These are phyloP conservation scores for Orbicella faveolata DNA, from an alignment of 64 coral and sea anemone genomes.

Conservation along the genomic window DNA sequence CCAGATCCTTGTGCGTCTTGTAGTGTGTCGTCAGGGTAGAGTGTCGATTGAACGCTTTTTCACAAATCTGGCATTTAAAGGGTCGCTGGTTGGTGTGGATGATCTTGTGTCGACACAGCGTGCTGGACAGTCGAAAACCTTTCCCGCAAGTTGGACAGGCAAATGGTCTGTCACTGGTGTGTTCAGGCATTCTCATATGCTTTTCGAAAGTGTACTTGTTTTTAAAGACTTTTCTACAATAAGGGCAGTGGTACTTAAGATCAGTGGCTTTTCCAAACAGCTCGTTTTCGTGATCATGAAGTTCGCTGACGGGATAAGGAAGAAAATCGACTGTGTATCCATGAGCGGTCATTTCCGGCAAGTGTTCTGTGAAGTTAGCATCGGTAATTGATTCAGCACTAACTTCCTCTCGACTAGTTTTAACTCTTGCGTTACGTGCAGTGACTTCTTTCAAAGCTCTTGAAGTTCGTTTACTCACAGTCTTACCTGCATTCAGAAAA, in stretches of 20 bases:
- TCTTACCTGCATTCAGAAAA: not conserved
- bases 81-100: conserved; percentile 23
- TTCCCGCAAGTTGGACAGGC: not conserved
- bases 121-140: conserved; percentile 17
- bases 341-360: not conserved
- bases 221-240: conserved; percentile 29
- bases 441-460: not conserved
- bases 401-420: not conserved
- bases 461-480: not conserved
- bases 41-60: conserved; percentile 6
- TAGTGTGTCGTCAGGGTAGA: conserved; percentile 15
- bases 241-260: not conserved
- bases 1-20: not conserved
- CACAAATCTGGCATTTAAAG: not conserved
- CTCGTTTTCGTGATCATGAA: not conserved
- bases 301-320: not conserved
- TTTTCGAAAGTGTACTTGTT: not conserved
- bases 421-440: not conserved
- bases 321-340: not conserved
- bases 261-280: not conserved
- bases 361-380: not conserved
- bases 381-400: not conserved
- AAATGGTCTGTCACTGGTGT: conserved; percentile 16
- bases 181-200: conserved; percentile 13
- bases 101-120: conserved; percentile 18